phyloP scores from a whole-genome alignment of 1,140 invertebrate genomes.

The Bombus waltoni region DNA sequence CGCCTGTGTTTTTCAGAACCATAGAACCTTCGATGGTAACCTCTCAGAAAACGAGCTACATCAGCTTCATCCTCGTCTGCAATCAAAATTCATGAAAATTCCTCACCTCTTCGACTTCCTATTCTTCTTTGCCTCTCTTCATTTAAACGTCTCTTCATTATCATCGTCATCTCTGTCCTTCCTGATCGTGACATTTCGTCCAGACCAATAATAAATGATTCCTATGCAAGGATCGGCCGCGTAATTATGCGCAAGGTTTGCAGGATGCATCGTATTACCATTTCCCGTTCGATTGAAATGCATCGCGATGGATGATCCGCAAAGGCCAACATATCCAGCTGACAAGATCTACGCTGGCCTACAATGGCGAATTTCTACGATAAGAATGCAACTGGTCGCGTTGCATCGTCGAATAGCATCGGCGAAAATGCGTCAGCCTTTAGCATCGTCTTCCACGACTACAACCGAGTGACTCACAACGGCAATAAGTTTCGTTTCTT shows the following conservation, averaged over 20 bases:
- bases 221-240: conserved; percentile 51
- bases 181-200: conserved; percentile 8
- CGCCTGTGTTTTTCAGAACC: no score
- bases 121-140: neutral
- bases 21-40: no score
- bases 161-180: conserved; percentile 29
- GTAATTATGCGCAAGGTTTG: conserved; percentile 64
- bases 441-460: neutral
- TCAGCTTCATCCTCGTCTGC: no score
- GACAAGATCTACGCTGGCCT: conserved; percentile 4
- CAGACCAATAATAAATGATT: conserved; percentile 49
- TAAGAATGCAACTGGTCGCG: neutral
- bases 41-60: no score
- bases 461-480: conserved; percentile 18
- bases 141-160: neutral
- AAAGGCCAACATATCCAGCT: conserved; percentile 42
- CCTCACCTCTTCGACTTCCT: neutral
- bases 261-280: conserved; percentile 47
- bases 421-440: conserved; percentile 29
- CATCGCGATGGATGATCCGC: conserved; percentile 42
- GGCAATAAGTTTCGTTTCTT: neutral
- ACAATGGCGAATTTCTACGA: conserved; percentile 13
- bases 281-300: conserved; percentile 62
- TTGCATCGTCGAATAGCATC: neutral
- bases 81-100: neutral